Percentiles rank a stretch among this genome's conserved stretches.
Conservation (phyloP, 2,113 vertebrate genomes). For the Dipodomys spectabilis region DNA sequence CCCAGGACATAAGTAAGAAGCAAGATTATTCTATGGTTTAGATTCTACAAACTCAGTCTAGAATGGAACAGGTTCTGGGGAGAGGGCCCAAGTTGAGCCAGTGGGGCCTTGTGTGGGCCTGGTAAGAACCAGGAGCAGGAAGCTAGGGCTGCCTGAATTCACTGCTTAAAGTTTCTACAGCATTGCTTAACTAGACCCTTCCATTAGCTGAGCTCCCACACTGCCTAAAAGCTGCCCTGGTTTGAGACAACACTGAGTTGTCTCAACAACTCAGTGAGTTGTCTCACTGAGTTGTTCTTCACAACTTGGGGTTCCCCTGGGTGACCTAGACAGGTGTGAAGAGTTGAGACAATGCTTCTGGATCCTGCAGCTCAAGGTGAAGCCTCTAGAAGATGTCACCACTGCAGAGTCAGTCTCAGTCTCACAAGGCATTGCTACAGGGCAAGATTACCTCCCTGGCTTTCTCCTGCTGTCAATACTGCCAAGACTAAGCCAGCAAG, state of each 20-base stretch:
- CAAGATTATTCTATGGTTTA: constrained; percentile 5
- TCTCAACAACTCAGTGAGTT: no score
- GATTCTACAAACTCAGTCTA: neutral
- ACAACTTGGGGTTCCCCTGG: neutral
- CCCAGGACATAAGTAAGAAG: neutral
- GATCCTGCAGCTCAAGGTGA: neutral
- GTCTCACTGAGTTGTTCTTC: no score
- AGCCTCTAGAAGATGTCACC: neutral
- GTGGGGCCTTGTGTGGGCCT: neutral
- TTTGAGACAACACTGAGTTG: neutral
- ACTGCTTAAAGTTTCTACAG: neutral
- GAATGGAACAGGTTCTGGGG: neutral
- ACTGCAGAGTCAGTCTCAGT: neutral
- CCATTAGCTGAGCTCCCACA: neutral
- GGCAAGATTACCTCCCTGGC: neutral
- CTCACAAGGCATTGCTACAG: neutral
- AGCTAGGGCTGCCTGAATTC: neutral
- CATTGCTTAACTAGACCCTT: neutral
- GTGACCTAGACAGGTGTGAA: neutral
- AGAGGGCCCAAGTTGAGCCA: neutral
- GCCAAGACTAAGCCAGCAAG: neutral
- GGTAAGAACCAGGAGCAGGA: neutral
- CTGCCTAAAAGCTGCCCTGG: neutral
- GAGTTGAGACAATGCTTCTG: neutral
- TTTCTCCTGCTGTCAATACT: neutral